These are phyloP conservation scores for Ahaetulla prasina DNA, from an alignment of 2,113 vertebrate species.

Conservation along the genomic window DNA sequence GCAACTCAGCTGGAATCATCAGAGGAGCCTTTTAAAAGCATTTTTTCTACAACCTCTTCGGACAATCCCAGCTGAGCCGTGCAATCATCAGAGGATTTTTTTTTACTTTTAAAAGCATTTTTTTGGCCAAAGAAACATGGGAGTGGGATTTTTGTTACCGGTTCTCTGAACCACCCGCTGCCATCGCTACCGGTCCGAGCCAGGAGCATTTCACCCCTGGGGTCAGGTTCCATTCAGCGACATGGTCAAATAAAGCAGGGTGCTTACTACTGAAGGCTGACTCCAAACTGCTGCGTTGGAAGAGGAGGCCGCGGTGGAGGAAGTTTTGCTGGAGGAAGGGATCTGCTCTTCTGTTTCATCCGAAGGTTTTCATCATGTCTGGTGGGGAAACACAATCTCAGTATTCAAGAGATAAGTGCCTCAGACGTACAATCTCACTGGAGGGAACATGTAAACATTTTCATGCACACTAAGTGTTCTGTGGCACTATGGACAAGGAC, in stretches of 20 bases:
- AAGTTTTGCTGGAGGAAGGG: conserved; percentile 50
- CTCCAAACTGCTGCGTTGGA: conserved; percentile 85
- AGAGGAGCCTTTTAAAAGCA: no score
- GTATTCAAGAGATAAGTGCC: not conserved
- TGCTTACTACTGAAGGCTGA: conserved; percentile 86
- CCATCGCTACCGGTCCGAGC: no score
- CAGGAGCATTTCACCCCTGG: no score
- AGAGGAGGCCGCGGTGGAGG: conserved; percentile 80
- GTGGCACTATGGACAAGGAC: not conserved
- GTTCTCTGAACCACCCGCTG: no score
- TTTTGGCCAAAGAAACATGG: no score
- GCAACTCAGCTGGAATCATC: no score
- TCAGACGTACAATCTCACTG: not conserved
- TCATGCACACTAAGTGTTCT: not conserved
- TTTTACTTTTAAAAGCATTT: no score
- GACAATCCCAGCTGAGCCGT: no score
- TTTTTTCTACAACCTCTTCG: no score
- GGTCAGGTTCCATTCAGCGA: not conserved
- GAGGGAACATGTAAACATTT: not conserved
- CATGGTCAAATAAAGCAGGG: fast-evolving
- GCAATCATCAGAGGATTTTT: no score
- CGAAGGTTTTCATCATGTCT: conserved; percentile 78
- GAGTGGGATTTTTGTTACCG: no score
- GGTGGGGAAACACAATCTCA: not conserved
- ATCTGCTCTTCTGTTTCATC: conserved; percentile 60